phyloP scores from a whole-genome alignment of 2,797 vertebrate species.

The Pseudomugil tenellus region DNA sequence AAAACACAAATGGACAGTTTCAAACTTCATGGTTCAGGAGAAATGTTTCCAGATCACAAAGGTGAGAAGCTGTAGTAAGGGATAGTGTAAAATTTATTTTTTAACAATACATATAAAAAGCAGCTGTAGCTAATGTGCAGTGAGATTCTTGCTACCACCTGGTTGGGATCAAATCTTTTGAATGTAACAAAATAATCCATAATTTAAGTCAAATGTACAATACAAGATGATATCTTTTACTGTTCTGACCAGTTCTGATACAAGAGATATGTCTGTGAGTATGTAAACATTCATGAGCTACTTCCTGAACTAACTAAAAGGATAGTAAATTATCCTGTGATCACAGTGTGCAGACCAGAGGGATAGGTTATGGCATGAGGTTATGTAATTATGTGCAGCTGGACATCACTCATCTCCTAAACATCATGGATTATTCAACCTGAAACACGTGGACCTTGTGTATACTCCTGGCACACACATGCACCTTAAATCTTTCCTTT shows the following conservation, averaged over 20 bases:
- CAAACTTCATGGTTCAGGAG: too few relatives aligned
- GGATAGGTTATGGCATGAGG: background rate
- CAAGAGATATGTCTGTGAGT: background rate
- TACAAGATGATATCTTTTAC: background rate
- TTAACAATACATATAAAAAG: too few relatives aligned
- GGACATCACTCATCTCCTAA: slow-evolving; percentile 31
- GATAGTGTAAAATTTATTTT: too few relatives aligned
- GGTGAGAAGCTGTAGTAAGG: too few relatives aligned
- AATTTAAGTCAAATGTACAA: background rate
- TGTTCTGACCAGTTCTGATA: background rate
- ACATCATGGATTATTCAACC: slow-evolving; percentile 9
- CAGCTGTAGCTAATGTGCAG: too few relatives aligned
- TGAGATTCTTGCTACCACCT: background rate
- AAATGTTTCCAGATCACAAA: too few relatives aligned
- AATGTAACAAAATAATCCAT: background rate
- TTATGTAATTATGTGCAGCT: slow-evolving; percentile 26
- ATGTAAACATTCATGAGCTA: background rate
- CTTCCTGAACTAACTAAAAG: background rate
- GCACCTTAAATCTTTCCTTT: slow-evolving; percentile 12
- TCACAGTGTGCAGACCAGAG: background rate
- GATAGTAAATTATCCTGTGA: background rate
- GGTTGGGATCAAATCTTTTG: background rate
- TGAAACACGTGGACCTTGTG: slow-evolving; percentile 14
- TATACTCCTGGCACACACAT: background rate
- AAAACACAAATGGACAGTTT: too few relatives aligned